Evolutionary conservation across 2,888 invertebrate species (phyloP), one percentile per base, ranked within the genome.

Genomic region (Phengaris alcon): DNA sequence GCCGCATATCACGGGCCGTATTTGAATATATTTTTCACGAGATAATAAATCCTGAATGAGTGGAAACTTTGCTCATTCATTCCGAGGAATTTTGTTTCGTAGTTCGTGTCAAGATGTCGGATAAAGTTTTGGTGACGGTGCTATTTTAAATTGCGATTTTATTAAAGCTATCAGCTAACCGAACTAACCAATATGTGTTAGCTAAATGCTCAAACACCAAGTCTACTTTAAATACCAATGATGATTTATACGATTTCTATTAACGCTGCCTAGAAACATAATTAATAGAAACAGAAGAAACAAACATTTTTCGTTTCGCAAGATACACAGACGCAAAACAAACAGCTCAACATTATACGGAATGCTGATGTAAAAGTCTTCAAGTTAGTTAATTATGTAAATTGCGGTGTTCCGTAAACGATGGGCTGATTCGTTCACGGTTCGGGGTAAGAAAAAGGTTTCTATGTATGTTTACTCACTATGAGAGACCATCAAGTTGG

Each of bases 331-430:
- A 68, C 35, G 64, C 54, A 74, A 59, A 78, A 80, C 76, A 79
- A 80, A 80, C 79, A 75, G 79, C 78, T 77, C 78, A 76, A 76
- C 76, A 78, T 75, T 75, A 76, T 70, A 75, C 77, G 76, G 79
- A 79, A 79, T 79, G 80, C 82, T 79, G 81, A 81, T 78, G 76
- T 80, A 76, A 68, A 79, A 80, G 79, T 77, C 79, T 77, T 78
- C 79, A 88, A 88, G 87, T 88, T 87, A 83, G 90, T 90, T 91
- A 90, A 91, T 90, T 90, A 91, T 91, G 90, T 83, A 90, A 90
- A 91, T 91, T 86, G 88, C 84, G 85, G 87, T 86, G 86, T 85
- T 82, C 83, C 80, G 86, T 87, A 85, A 90, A 87, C 64, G 64
- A 64, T 64, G 87, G 84, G 84, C 83, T 87, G 87, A 88, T 88